Evolutionary conservation across 2,113 vertebrate species (phyloP).

Genomic region (Elaphurus davidianus): DNA sequence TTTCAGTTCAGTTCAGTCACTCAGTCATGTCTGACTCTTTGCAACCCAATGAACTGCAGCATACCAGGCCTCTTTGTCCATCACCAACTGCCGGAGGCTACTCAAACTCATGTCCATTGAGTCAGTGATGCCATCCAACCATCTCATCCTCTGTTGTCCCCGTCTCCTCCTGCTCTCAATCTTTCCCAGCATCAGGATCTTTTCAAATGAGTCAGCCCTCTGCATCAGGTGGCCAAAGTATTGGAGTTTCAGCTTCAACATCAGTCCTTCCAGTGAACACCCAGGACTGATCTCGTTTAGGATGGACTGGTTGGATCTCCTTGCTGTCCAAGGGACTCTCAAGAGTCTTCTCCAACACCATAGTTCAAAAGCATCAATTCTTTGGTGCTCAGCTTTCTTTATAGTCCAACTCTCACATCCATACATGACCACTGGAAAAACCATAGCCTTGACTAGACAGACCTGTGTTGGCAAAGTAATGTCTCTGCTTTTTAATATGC

Average conservation of each 20-base stretch:
- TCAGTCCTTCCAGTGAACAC: not conserved
- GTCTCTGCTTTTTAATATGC: not conserved
- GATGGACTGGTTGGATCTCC: not conserved
- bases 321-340: not conserved
- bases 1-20: not conserved
- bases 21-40: not conserved
- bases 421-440: not conserved
- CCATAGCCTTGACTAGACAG: not conserved
- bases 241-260: not conserved
- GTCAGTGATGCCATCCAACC: not conserved
- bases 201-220: not conserved
- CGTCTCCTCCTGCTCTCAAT: not conserved
- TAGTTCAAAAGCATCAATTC: not conserved
- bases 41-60: not conserved
- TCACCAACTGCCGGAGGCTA: not conserved
- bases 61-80: accelerated
- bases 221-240: not conserved
- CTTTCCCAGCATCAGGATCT: not conserved
- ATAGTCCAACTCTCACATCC: not conserved
- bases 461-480: not conserved
- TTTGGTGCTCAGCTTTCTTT: accelerated
- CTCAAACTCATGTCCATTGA: not conserved
- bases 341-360: not conserved
- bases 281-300: not conserved
- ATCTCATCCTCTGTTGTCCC: not conserved